Base-by-base conservation (phyloP, 1,140 invertebrate species). In the Formica selysi region DNA sequence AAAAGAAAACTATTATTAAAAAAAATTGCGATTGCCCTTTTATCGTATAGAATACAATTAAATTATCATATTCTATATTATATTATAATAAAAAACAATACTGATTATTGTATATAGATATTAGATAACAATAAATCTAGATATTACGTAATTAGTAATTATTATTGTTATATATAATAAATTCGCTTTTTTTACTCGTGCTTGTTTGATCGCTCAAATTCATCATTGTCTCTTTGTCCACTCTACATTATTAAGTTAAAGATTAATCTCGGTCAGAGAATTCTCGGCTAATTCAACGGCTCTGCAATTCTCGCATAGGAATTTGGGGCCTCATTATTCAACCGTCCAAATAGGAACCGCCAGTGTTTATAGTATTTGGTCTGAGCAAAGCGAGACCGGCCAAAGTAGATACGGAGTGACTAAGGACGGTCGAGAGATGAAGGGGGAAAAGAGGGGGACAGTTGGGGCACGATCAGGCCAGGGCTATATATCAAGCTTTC, bases 311-410 rank as follows among this genome's bases (percentile, higher is more conserved):
- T 64, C 61, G 61, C 29, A 5, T 3, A 38, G 62, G 62, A 65
- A 65, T 65, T 65, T 29, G 62, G 29, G 62, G 62, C 16, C 32
- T 65, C 62, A 65, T 65, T 65, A 65, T 65, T 65, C 62, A 65
- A 32, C 62, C 29, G 62, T 32, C 32, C 62, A 65, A 65, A 65
- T 65, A 65, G 62, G 32, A 65, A 38, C 62, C 62, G 62, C 62
- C 62, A 29, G 62, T 64, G 62, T 65, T 65, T 65, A 65, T 65
- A 65, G 62, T 65, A 65, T 65, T 65, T 32, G 32, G 29, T 36
- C 32, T 65, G 62, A 65, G 32, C 62, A 32, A 65, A 32, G 16
- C 29, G 61, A 62, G 29, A 32, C 29, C 62, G 7, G 7, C 62
- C 62, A 65, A 65, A 65, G 62, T 65, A 65, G 62, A 65, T 36